Evolutionary conservation across 1,140 invertebrate species (phyloP).

Genomic region (Drosophila ohnishii): DNA sequence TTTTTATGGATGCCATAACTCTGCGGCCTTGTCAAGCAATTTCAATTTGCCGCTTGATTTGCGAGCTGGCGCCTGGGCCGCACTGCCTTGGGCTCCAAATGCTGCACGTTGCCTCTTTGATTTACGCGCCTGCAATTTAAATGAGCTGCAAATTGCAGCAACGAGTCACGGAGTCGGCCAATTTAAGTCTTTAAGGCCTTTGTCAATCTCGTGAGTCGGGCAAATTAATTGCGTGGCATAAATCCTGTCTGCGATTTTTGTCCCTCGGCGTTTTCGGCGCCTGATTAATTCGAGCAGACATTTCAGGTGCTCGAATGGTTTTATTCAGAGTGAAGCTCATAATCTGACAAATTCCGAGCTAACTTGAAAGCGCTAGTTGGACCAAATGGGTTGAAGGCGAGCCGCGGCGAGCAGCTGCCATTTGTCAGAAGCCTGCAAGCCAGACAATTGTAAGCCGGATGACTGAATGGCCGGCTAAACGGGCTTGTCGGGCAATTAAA

Average conservation of each 20-base stretch:
- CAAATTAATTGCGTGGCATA: conserved; percentile 64
- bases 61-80: conserved; percentile 44
- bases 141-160: conserved; percentile 72
- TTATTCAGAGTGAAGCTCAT: conserved; percentile 13
- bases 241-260: conserved; percentile 43
- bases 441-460: conserved; percentile 32
- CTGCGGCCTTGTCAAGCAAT: conserved; percentile 48
- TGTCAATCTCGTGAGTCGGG: conserved; percentile 22
- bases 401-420: conserved; percentile 9
- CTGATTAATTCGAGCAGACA: conserved; percentile 69
- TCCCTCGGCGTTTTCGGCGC: conserved; percentile 21
- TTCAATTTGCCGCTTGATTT: conserved; percentile 68
- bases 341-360: conserved; percentile 39
- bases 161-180: not conserved
- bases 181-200: conserved; percentile 53
- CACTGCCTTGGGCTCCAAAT: conserved; percentile 42
- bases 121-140: conserved; percentile 70
- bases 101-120: conserved; percentile 52
- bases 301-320: conserved; percentile 41
- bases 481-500: conserved; percentile 54
- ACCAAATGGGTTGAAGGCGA: conserved; percentile 52
- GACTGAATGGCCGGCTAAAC: conserved; percentile 37
- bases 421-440: conserved; percentile 33
- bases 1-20: conserved; percentile 62
- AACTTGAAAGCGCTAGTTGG: conserved; percentile 28